These are phyloP conservation scores for Drosophila putrida DNA, from an alignment of 2,888 invertebrate species.

Conservation along the genomic window DNA sequence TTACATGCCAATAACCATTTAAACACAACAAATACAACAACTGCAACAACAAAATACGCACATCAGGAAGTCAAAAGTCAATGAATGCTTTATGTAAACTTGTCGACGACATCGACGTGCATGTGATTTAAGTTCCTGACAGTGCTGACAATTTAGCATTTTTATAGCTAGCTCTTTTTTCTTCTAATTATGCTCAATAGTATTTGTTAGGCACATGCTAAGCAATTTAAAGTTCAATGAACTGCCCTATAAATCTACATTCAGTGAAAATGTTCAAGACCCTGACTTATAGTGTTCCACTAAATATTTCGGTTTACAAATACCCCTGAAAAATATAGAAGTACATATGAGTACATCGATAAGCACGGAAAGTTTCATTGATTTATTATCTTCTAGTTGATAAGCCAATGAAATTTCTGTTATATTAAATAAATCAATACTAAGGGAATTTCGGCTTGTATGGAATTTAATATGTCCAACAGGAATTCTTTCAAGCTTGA, in stretches of 20 bases:
- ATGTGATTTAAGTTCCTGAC: constrained; percentile 40
- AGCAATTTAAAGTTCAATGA: constrained; percentile 6
- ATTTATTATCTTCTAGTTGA: constrained; percentile 3
- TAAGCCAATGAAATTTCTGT: background rate
- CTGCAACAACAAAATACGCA: constrained; percentile 5
- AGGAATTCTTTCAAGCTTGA: background rate
- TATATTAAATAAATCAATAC: background rate
- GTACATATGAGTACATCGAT: background rate
- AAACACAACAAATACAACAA: constrained; percentile 27
- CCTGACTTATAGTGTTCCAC: background rate
- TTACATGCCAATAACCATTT: constrained; percentile 44
- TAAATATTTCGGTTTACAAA: background rate
- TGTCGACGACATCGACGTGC: constrained; percentile 30
- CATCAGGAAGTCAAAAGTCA: constrained; percentile 69
- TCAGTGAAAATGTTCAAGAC: background rate
- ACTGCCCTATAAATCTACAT: background rate
- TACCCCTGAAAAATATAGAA: background rate
- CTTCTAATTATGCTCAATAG: background rate
- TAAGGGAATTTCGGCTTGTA: background rate
- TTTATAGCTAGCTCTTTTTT: constrained; percentile 13
- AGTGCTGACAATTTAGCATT: constrained; percentile 19
- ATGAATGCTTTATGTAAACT: constrained; percentile 63
- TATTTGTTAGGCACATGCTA: background rate
- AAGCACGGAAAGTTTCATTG: background rate
- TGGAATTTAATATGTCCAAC: background rate